A percentile compares a stretch with the other conserved stretches of the same genome.
These are phyloP conservation scores for Orchestes rusci DNA, from an alignment of 2,888 invertebrate genomes.

Conservation along the genomic window DNA sequence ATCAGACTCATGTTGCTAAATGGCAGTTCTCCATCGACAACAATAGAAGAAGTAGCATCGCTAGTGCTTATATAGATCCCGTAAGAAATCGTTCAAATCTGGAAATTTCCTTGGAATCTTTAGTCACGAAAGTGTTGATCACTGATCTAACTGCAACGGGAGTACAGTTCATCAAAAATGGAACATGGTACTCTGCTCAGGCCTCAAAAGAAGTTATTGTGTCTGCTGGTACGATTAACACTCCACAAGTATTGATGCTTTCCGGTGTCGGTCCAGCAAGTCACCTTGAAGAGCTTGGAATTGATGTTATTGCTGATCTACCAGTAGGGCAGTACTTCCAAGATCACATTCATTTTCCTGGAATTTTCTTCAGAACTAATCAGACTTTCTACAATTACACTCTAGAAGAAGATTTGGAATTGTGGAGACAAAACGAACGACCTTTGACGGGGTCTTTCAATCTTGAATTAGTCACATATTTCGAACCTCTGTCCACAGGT, in stretches of 20 bases:
- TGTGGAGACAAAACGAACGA: conserved; percentile 1
- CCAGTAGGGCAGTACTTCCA: conserved; percentile 6
- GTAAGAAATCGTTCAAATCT: conserved; percentile 17
- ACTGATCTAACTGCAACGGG: conserved; percentile 5
- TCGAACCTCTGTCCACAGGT: not conserved
- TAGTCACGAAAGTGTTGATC: conserved; percentile 28
- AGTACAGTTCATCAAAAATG: conserved; percentile 40
- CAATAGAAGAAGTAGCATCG: conserved; percentile 10
- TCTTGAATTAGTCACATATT: not conserved
- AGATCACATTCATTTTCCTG: conserved; percentile 2
- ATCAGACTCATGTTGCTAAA: conserved; percentile 13
- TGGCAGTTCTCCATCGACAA: conserved; percentile 17
- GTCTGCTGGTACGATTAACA: conserved; percentile 5
- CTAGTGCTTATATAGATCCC: conserved; percentile 13
- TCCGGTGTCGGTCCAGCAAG: conserved; percentile 6
- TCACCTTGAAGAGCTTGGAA: not conserved
- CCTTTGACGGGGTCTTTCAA: not conserved
- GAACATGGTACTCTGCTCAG: not conserved
- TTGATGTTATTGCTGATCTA: conserved; percentile 5
- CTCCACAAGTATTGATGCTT: conserved; percentile 1
- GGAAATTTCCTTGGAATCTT: conserved; percentile 50
- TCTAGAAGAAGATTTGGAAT: conserved; percentile 1
- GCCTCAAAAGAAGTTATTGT: conserved; percentile 7
- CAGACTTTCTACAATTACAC: not conserved
- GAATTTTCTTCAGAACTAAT: conserved; percentile 3